A percentile compares a stretch with the other conserved stretches of the same genome.
These are phyloP conservation scores for Junonia oenone DNA, from an alignment of 2,888 invertebrate genomes.

Conservation along the genomic window DNA sequence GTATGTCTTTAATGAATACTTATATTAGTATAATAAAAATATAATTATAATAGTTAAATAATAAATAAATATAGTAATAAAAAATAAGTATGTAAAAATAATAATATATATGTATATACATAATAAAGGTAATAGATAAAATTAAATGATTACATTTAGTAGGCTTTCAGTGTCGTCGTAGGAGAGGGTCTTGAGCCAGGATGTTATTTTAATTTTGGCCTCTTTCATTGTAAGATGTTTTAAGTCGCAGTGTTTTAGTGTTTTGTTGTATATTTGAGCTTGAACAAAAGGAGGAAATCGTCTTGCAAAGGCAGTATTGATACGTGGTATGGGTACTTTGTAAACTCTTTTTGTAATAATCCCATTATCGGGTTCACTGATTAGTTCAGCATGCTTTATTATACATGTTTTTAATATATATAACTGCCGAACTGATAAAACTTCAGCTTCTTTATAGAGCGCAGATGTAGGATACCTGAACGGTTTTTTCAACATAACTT, in stretches of 20 bases:
- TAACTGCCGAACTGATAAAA: constrained; percentile 3
- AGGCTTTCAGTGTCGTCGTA: neutral
- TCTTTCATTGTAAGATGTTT: too few relatives aligned
- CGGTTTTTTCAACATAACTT: constrained; percentile 7
- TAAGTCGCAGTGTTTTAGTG: too few relatives aligned
- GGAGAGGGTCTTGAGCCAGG: neutral
- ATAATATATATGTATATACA: neutral
- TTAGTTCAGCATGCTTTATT: too few relatives aligned
- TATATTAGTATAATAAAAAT: neutral
- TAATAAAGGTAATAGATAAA: neutral
- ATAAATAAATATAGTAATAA: neutral
- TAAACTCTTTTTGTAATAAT: too few relatives aligned
- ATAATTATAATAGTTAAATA: neutral
- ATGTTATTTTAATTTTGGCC: too few relatives aligned
- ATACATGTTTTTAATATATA: too few relatives aligned
- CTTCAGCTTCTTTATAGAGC: constrained; percentile 3
- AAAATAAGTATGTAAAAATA: neutral
- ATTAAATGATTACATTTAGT: neutral
- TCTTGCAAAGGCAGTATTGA: too few relatives aligned
- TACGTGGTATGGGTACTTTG: too few relatives aligned
- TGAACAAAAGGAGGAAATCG: too few relatives aligned
- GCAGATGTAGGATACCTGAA: neutral
- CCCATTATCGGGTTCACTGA: too few relatives aligned
- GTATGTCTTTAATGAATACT: neutral
- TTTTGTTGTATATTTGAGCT: too few relatives aligned